Percentiles rank a stretch among this genome's conserved stretches.
These are phyloP conservation scores for Oriolus oriolus DNA, from an alignment of 2,113 vertebrate genomes.

Conservation along the genomic window DNA sequence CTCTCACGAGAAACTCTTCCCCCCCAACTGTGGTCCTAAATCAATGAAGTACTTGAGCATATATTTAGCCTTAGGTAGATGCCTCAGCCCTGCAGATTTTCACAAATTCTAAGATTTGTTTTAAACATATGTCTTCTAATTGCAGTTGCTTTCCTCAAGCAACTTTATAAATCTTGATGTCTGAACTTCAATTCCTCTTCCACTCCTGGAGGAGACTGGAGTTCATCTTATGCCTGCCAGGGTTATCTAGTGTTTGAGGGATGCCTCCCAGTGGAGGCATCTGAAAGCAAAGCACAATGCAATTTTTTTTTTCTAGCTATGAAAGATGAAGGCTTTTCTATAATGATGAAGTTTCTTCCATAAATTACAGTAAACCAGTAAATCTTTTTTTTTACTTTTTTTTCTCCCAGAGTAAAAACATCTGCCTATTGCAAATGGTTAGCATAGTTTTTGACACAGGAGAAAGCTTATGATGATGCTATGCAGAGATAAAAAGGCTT, in stretches of 20 bases:
- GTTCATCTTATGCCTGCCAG: background rate
- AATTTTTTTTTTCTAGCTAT: background rate
- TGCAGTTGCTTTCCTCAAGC: background rate
- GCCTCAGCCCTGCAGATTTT: background rate
- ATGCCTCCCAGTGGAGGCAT: slow-evolving; percentile 34
- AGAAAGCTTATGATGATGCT: background rate
- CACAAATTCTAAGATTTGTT: background rate
- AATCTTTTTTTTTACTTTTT: background rate
- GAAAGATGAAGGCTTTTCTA: background rate
- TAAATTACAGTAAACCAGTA: slow-evolving; percentile 5
- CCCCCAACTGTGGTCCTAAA: background rate
- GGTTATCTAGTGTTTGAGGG: slow-evolving; percentile 7
- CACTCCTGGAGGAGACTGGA: background rate
- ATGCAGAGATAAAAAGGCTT: background rate
- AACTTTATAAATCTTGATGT: background rate
- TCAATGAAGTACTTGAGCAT: background rate
- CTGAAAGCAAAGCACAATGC: background rate
- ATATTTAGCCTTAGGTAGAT: background rate
- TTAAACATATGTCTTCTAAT: background rate
- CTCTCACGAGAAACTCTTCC: background rate
- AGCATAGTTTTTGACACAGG: background rate
- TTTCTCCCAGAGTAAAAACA: background rate
- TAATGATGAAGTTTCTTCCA: background rate
- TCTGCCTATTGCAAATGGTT: background rate
- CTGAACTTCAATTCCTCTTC: background rate